Percentiles rank a stretch among this genome's conserved stretches.
phyloP scores from a whole-genome alignment of 2,113 vertebrate species.

The Leptodactylus fuscus region DNA sequence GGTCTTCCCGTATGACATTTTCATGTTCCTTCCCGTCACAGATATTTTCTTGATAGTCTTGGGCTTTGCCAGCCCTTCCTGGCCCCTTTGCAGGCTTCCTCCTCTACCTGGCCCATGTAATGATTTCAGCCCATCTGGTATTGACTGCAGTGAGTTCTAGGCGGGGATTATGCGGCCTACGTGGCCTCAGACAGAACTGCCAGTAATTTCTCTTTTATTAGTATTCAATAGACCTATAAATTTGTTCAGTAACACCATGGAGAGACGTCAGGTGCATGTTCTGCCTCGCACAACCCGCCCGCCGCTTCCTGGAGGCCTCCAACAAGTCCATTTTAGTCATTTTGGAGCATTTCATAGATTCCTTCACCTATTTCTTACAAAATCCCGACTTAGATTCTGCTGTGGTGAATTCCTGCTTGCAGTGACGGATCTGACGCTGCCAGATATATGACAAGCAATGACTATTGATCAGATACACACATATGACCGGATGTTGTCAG shows the following conservation, averaged over 20 bases:
- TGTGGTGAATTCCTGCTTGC: background rate
- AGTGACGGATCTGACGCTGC: background rate
- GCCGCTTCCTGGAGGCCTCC: rapidly evolving
- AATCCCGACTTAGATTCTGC: background rate
- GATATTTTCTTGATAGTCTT: too few species aligned
- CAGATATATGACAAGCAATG: too few species aligned
- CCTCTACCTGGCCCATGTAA: constrained; percentile 40
- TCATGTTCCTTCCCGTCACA: too few species aligned
- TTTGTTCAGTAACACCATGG: constrained; percentile 12
- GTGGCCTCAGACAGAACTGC: constrained; percentile 45
- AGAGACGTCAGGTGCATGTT: background rate
- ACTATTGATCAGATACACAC: too few species aligned
- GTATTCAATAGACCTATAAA: background rate
- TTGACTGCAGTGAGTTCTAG: constrained; percentile 19
- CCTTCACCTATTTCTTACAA: constrained; percentile 25
- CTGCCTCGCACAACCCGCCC: background rate
- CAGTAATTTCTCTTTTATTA: constrained; percentile 51
- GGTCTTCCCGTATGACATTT: too few species aligned
- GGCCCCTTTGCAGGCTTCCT: background rate
- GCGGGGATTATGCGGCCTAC: constrained; percentile 32
- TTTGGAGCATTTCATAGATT: constrained; percentile 28
- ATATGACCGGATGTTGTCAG: too few species aligned
- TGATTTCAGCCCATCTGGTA: background rate
- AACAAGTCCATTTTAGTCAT: constrained; percentile 13
- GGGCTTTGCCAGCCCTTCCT: background rate